Evolutionary conservation across 2,113 vertebrate genomes (phyloP).

Genomic region (Engraulis encrasicolus): DNA sequence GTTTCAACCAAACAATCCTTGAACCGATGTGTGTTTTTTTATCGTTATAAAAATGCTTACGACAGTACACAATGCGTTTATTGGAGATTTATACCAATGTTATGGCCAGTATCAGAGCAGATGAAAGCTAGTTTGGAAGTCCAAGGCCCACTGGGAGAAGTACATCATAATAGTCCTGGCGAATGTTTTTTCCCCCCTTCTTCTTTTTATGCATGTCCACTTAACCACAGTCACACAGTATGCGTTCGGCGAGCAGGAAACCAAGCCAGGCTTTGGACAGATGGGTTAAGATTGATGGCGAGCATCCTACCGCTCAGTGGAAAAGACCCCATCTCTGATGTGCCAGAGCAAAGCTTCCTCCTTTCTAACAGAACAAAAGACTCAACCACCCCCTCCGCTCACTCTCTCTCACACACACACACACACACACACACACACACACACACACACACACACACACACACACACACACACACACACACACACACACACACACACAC

Average conservation of each 20-base stretch:
- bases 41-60: no score
- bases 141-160: not conserved
- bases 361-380: not conserved
- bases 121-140: not conserved
- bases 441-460: no score
- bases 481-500: no score
- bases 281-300: slow-evolving; percentile 9
- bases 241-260: not conserved
- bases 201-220: not conserved
- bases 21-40: no score
- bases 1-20: no score
- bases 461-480: no score
- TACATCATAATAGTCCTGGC: not conserved
- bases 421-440: no score
- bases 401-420: no score
- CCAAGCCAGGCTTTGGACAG: slow-evolving; percentile 8
- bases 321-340: not conserved
- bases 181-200: not conserved
- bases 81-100: not conserved
- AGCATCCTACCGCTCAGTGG: slow-evolving; percentile 6
- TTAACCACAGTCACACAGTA: not conserved
- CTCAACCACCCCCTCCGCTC: not conserved
- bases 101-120: not conserved
- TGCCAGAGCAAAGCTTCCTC: slow-evolving; percentile 16
- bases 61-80: not conserved